Base-by-base conservation (phyloP, 2,888 invertebrate species). In the Abrostola triplasia region DNA sequence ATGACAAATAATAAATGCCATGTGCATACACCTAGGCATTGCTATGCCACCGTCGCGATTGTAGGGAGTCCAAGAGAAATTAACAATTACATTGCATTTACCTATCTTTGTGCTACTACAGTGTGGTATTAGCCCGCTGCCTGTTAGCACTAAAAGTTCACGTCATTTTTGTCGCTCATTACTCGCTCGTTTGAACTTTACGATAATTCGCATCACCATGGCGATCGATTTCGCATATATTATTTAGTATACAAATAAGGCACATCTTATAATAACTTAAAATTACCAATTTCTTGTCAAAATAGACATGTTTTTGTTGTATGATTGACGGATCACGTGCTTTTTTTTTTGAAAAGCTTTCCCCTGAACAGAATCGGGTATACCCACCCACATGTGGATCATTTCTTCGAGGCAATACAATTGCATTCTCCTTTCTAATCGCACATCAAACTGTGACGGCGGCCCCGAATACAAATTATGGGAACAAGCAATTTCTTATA, bases 381-480 rank as follows among this genome's bases (percentile, higher is more conserved):
- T 77, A 72, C 10, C 86, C 90, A 84, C 92, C 92, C 90, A 92
- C 92, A 79, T 85, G 79, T 81, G 76, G 81, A 84, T 84, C 75
- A 81, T 86, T 89, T 90, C 86, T 83, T 84, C 79, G 85, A 87
- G 76, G 84, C 85, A 88, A 84, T 87, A 89, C 90, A 92, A 92
- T 92, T 92, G 89, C 87, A 85, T 84, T 89, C 90, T 90, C 93
- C 92, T 93, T 93, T 94, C 94, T 93, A 93, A 94, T 92, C 89
- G 89, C 82, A 82, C 87, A 86, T 89, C 85, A 87, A 92, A 92
- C 91, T 93, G 90, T 92, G 90, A 90, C 93, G 86, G 83, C 88
- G 92, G 90, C 94, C 94, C 90, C 92, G 92, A 93, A 92, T 90
- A 88, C 82, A 91, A 93, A 92, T 92, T 91, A 94, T 93, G 91